phyloP scores from a whole-genome alignment of 23 tunicate genomes.

The Oikopleura dioica region DNA sequence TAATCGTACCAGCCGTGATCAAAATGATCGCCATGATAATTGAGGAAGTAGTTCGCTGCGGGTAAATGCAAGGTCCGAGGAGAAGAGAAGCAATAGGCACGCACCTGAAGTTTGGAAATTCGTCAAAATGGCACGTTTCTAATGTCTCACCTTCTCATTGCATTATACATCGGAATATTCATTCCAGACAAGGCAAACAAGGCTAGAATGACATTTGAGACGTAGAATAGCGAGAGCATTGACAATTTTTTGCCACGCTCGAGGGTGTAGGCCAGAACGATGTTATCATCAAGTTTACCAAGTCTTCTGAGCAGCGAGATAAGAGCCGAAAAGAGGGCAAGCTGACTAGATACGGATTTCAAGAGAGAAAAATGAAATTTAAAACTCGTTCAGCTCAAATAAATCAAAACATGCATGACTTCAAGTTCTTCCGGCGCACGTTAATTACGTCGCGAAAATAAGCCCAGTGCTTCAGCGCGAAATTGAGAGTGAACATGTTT shows the following conservation, averaged over 20 bases:
- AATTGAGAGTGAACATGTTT: no score
- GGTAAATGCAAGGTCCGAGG: slow-evolving; percentile 26
- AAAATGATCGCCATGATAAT: slow-evolving; percentile 21
- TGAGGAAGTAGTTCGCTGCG: slow-evolving; percentile 19
- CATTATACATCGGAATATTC: slow-evolving; percentile 83
- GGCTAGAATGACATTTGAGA: slow-evolving; percentile 22
- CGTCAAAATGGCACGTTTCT: no score
- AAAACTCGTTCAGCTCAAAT: no score
- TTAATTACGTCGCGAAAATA: no score
- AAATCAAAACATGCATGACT: no score
- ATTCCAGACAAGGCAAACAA: slow-evolving; percentile 53
- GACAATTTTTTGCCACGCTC: neutral
- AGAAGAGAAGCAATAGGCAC: slow-evolving; percentile 36
- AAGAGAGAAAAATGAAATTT: no score
- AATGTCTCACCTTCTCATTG: slow-evolving; percentile 48
- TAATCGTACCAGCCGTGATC: slow-evolving; percentile 6
- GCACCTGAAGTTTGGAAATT: slow-evolving; percentile 18
- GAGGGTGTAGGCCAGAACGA: neutral
- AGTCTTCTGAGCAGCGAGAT: no score
- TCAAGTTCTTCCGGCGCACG: no score
- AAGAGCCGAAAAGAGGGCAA: no score
- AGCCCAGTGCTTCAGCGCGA: no score
- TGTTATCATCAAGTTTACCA: no score
- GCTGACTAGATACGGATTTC: no score
- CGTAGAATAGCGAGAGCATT: neutral